Base-by-base conservation (phyloP, 2,888 invertebrate genomes). In the Vannuccia rotundouncinata region DNA sequence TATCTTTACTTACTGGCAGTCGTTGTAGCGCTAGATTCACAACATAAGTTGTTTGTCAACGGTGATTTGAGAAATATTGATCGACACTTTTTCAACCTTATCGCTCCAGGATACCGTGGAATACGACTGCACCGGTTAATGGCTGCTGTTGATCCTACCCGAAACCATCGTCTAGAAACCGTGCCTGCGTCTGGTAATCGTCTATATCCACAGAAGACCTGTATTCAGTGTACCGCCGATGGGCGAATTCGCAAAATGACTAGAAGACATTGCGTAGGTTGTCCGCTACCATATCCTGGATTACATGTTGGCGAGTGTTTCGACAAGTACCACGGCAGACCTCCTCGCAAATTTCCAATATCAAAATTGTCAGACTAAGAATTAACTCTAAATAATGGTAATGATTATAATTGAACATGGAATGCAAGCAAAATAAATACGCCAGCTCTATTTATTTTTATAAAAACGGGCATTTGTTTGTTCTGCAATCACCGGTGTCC, bases 301-400 rank as follows among this genome's bases (percentile, higher is more conserved):
- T 22, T 66, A 22, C 66, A 66, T 27, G 66, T 66, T 66, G 66
- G 66, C 66, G 66, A 66, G 66, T 66, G 66, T 66, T 66, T 66
- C 22, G 66, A 66, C 10, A 66, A 66, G 66, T 66, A 66, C 22
- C 66, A 66, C 22, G 66, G 66, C 2, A 66, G 25, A 22, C 22
- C n/a, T n/a, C n/a, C n/a, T n/a, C n/a, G n/a, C n/a, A n/a, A n/a
- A n/a, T n/a, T n/a, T n/a, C n/a, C n/a, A n/a, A n/a, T n/a, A n/a
- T n/a, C n/a, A n/a, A n/a, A n/a, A n/a, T n/a, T n/a, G n/a, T n/a
- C n/a, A n/a, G n/a, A n/a, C n/a, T n/a, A n/a, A n/a, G n/a, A n/a
- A n/a, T n/a, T n/a, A n/a, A n/a, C n/a, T n/a, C n/a, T n/a, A n/a
- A n/a, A n/a, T n/a, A n/a, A n/a, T n/a, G n/a, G n/a, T n/a, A n/a